A percentile compares a stretch with the other conserved stretches of the same genome.
Conservation (phyloP, 35 echinoderm and acorn worm genomes). For the Ophiothrix spiculata region DNA sequence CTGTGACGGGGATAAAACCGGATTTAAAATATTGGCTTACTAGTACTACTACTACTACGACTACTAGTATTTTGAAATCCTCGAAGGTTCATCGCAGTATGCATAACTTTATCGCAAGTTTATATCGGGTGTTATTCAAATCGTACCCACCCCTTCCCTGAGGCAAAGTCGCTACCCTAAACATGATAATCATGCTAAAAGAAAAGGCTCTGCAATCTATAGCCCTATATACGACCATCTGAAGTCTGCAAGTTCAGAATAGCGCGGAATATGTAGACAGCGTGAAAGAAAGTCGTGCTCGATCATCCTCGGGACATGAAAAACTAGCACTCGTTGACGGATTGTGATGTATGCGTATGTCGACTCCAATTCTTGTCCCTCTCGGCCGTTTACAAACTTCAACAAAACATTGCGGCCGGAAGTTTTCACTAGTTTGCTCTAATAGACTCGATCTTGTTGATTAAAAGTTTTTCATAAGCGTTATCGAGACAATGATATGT, state of each 20-base stretch:
- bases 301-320: constrained; percentile 1
- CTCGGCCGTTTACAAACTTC: background rate
- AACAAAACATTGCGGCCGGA: background rate
- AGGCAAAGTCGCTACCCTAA: too few relatives aligned
- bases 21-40: too few relatives aligned
- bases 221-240: too few relatives aligned
- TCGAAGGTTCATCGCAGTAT: too few relatives aligned
- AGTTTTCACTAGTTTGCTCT: background rate
- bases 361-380: background rate
- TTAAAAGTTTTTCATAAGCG: background rate
- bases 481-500: background rate
- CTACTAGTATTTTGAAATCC: too few relatives aligned
- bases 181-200: too few relatives aligned
- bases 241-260: background rate
- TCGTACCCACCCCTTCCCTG: too few relatives aligned
- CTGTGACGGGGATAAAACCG: too few relatives aligned
- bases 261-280: background rate
- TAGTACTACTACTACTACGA: too few relatives aligned
- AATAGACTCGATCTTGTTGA: background rate
- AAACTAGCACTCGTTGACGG: background rate
- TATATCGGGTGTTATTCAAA: too few relatives aligned
- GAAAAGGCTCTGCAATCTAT: too few relatives aligned
- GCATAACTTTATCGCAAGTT: too few relatives aligned
- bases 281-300: background rate
- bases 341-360: constrained; percentile 4